A percentile compares a stretch with the other conserved stretches of the same genome.
Conservation (phyloP, 1,140 invertebrate genomes). For the Drosophila nigrodunni region DNA sequence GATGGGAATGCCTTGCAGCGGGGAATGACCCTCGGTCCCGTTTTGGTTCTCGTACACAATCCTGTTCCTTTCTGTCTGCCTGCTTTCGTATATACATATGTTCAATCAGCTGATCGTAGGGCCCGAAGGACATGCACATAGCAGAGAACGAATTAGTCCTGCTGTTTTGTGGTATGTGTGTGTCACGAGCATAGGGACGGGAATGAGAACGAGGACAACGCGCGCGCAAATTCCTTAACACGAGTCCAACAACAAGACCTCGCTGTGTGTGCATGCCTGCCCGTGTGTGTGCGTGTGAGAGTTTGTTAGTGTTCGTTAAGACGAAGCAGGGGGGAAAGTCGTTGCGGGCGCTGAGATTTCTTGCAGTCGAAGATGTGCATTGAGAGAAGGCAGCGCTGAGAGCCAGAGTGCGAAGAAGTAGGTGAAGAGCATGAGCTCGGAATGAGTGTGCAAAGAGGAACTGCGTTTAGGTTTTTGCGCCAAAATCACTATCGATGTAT, state of each 20-base stretch:
- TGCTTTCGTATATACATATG: constrained; percentile 55
- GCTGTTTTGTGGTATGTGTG: constrained; percentile 69
- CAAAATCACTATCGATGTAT: constrained; percentile 54
- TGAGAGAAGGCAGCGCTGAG: constrained; percentile 34
- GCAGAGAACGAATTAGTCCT: constrained; percentile 71
- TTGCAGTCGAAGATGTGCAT: constrained; percentile 46
- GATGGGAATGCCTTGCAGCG: constrained; percentile 50
- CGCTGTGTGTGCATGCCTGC: not conserved
- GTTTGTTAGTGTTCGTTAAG: constrained; percentile 16
- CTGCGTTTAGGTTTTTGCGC: constrained; percentile 68
- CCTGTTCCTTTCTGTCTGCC: constrained; percentile 24
- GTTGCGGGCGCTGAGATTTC: constrained; percentile 66
- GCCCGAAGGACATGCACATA: constrained; percentile 70
- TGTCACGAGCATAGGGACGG: constrained; percentile 47
- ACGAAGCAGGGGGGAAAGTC: constrained; percentile 48
- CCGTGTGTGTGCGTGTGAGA: constrained; percentile 30
- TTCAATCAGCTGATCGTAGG: constrained; percentile 71
- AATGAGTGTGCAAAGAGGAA: constrained; percentile 62
- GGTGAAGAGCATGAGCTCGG: constrained; percentile 68
- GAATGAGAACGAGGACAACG: constrained; percentile 58
- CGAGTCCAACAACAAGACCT: constrained; percentile 51
- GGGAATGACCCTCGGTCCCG: constrained; percentile 53
- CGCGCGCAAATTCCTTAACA: constrained; percentile 80
- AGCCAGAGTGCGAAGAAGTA: constrained; percentile 56
- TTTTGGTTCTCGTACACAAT: constrained; percentile 43